Evolutionary conservation across 2,797 vertebrate species (phyloP).

Genomic region (Pogoniulus pusillus): DNA sequence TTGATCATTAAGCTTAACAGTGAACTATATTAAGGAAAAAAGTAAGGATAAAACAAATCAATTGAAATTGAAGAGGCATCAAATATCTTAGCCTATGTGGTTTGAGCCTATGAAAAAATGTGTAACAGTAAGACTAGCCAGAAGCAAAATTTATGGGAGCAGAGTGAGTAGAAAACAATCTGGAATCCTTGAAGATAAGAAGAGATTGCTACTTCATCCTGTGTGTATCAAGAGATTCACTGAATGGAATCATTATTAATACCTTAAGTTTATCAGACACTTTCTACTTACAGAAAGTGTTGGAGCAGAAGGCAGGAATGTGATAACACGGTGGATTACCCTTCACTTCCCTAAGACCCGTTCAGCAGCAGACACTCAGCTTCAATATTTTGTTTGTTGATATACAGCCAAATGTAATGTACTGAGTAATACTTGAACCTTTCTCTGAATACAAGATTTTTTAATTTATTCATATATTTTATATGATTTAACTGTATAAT

Average conservation of each 20-base stretch:
- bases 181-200: constrained; percentile 24
- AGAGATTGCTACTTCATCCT: constrained; percentile 14
- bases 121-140: not conserved
- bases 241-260: not conserved
- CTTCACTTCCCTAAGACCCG: not conserved
- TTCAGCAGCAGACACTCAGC: not conserved
- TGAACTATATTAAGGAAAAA: constrained; percentile 29
- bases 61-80: not conserved
- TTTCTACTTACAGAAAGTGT: not conserved
- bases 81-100: not conserved
- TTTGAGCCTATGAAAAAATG: constrained; percentile 9
- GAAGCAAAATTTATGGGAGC: not conserved
- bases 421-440: not conserved
- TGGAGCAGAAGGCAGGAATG: not conserved
- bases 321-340: not conserved
- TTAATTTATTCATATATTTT: not conserved
- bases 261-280: not conserved
- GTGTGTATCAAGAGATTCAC: not conserved
- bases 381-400: not conserved
- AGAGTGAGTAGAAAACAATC: constrained; percentile 12
- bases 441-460: not conserved
- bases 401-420: not conserved
- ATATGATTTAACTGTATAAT: not conserved
- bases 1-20: constrained; percentile 37
- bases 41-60: constrained; percentile 24